These are phyloP conservation scores for Bombyx mori DNA, from an alignment of 1,140 invertebrate species.

Conservation along the genomic window ASM3026992v2 NC_085111.1:10210001-10210500, in stretches of 20 bases:
- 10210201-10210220: too few relatives aligned
- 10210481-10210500: too few relatives aligned
- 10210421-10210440: too few relatives aligned
- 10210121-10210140: neutral
- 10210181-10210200: too few relatives aligned
- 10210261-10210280: slow-evolving; percentile 5
- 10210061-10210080: slow-evolving; percentile 1
- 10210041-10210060: slow-evolving; percentile 10
- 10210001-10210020: slow-evolving; percentile 37
- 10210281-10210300: slow-evolving; percentile 18
- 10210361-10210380: too few relatives aligned
- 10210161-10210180: neutral
- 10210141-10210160: neutral
- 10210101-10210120: neutral
- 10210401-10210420: too few relatives aligned
- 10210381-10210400: too few relatives aligned
- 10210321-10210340: slow-evolving; percentile 28
- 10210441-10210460: too few relatives aligned
- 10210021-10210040: slow-evolving; percentile 23
- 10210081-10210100: neutral
- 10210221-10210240: too few relatives aligned
- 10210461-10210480: too few relatives aligned
- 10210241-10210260: neutral
- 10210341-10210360: too few relatives aligned
- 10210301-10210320: slow-evolving; percentile 35